Evolutionary conservation across 2,797 vertebrate species (phyloP), one percentile per base, ranked within the genome.

Genomic region (Sebastiscus albofasciatus): DNA sequence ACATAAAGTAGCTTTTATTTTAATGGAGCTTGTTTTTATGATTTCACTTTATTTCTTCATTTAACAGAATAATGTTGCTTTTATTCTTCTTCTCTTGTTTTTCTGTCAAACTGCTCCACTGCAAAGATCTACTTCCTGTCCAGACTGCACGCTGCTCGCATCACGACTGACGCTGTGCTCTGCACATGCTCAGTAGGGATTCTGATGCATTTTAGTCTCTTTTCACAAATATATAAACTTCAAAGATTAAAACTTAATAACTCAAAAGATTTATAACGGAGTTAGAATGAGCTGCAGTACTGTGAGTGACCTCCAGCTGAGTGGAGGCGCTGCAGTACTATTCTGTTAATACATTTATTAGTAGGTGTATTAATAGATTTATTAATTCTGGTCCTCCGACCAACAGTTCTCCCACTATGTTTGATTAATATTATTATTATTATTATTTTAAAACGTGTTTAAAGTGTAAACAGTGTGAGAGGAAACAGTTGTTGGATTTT

Each of bases 1-100:
- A 59, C 67, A 67, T 36, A 56, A 75, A 65, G 24, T 67, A 75
- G 56, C 66, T 34, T 82, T 88, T 81, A 82, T 89, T 92, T 89
- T 78, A 90, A 88, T 80, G 26, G 52, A 73, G 24, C 31, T 68
- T 69, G 64, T 59, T 73, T 84, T 81, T 16, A 34, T 58, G 36
- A 69, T 74, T 72, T 65, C 2, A 20, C 10, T 67, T 60, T 4
- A 13, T 59, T 36, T 34, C 29, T 33, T 33, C 8, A 3, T 52
- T 65, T 49, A 49, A 70, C 12, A 34, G 46, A 72, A 59, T 70
- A 67, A 10, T 60, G 3, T 46, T 70, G 2, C 13, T 64, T 22
- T 49, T 67, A 16, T 46, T 46, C 6, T 60, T 67, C 20, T 8
- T 31, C 12, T 31, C 27, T 36, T 46, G 7, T 42, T 52, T 54